Evolutionary conservation across 2,797 vertebrate genomes (phyloP).

Genomic region (Tiaroga cobitis): DNA sequence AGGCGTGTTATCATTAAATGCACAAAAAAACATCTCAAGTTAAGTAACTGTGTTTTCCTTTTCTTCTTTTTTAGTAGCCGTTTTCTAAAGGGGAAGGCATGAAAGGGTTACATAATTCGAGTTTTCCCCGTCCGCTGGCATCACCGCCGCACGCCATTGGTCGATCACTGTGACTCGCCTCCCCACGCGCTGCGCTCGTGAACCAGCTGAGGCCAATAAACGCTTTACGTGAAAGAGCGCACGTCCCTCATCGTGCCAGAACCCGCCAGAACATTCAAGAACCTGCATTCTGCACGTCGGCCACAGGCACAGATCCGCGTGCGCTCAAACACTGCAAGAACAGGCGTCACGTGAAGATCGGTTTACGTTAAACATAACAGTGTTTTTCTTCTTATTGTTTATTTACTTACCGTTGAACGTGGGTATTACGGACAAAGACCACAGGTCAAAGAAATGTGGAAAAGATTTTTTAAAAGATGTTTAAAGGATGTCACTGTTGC

Average conservation of each 20-base stretch:
- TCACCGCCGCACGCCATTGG: slow-evolving; percentile 40
- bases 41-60: slow-evolving; percentile 3
- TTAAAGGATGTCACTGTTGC: too few relatives aligned
- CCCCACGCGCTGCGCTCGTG: slow-evolving; percentile 34
- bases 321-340: not conserved
- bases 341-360: not conserved
- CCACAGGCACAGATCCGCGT: not conserved
- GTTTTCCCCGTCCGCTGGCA: slow-evolving; percentile 14
- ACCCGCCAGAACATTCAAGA: not conserved
- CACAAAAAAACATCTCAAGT: not conserved
- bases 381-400: not conserved
- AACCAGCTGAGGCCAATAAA: slow-evolving; percentile 10
- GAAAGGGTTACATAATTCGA: slow-evolving; percentile 58
- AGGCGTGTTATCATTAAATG: not conserved
- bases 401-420: not conserved
- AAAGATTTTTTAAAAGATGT: not conserved
- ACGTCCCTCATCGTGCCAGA: slow-evolving; percentile 30
- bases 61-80: not conserved
- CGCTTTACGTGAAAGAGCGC: slow-evolving; percentile 59
- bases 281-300: slow-evolving; percentile 44
- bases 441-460: not conserved
- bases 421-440: not conserved
- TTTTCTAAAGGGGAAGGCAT: slow-evolving; percentile 24
- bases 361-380: not conserved
- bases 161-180: slow-evolving; percentile 32